Base-by-base conservation (phyloP, 2,888 invertebrate genomes). In the Tetrapedia diversipes region DNA sequence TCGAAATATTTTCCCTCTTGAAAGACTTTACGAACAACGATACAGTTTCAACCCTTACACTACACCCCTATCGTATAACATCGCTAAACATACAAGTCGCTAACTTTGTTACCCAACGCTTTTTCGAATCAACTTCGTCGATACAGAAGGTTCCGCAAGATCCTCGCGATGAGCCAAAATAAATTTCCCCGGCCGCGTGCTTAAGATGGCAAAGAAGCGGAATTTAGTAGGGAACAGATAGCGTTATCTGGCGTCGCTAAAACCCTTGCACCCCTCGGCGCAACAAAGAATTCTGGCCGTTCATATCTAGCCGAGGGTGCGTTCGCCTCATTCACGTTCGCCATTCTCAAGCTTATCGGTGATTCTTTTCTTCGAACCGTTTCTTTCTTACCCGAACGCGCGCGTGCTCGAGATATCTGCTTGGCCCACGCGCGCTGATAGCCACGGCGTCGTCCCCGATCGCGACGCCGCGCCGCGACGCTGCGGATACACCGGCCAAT, bases 321-420 rank as follows among this genome's bases (percentile, higher is more conserved):
- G 49, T 27, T 49, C 41, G 8, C 22, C 34, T 68, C 63, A 24
- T 47, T 75, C 22, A 22, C n/a, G n/a, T n/a, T n/a, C n/a, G 27
- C 77, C 51, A 68, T 72, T 77, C 72, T 60, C 45, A n/a, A 32
- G 45, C 77, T 79, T 79, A 79, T 79, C 78, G 45, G 68, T 51
- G 29, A 79, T 68, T 68, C 60, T 34, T 64, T 67, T 47, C 60
- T 51, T 65, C 49, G 49, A 29, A 56, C 37, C 43, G 54, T 61
- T 47, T 19, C 57, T 37, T 61, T 63, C 70, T 66, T 66, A 60
- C 59, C 43, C 66, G 41, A 54, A 47, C 16, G 45, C 24, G 43
- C 16, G 45, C 27, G 22, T 24, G 19, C 39, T 4, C 19, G 27
- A 60, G 67, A 71, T 64, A 71, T 64, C 51, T 70, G n/a, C 56